These are phyloP conservation scores for Alligator sinensis DNA, from an alignment of 2,113 vertebrate species.

Conservation along the genomic window DNA sequence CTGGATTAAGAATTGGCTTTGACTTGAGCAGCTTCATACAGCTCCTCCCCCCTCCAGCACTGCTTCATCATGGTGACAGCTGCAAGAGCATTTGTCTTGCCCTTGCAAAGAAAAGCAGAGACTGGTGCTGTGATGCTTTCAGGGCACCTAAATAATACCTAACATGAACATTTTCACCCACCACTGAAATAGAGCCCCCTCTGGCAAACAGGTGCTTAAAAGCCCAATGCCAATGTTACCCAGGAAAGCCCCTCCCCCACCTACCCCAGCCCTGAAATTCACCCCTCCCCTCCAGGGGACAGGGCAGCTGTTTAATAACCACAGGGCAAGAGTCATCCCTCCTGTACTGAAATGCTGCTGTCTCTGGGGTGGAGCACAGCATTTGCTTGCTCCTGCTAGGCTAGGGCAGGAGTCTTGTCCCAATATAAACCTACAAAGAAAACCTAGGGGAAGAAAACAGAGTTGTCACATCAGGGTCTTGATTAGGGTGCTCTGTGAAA, in stretches of 20 bases:
- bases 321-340: background rate
- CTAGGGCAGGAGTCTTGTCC: background rate
- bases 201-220: background rate
- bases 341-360: background rate
- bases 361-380: background rate
- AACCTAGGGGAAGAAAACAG: background rate
- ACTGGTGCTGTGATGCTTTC: background rate
- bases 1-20: background rate
- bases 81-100: background rate
- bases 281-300: background rate
- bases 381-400: background rate
- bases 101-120: background rate
- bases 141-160: background rate
- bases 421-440: background rate
- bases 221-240: too few species aligned
- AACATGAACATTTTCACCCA: background rate
- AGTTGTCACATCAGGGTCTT: background rate
- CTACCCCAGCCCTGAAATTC: too few species aligned
- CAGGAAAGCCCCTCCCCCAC: too few species aligned
- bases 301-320: background rate
- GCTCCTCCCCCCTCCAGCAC: background rate
- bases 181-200: background rate
- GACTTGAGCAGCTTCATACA: background rate
- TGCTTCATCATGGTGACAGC: background rate
- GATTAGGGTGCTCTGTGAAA: background rate